phyloP scores from a whole-genome alignment of 2,888 invertebrate species.

The Sepioteuthis lessoniana region DNA sequence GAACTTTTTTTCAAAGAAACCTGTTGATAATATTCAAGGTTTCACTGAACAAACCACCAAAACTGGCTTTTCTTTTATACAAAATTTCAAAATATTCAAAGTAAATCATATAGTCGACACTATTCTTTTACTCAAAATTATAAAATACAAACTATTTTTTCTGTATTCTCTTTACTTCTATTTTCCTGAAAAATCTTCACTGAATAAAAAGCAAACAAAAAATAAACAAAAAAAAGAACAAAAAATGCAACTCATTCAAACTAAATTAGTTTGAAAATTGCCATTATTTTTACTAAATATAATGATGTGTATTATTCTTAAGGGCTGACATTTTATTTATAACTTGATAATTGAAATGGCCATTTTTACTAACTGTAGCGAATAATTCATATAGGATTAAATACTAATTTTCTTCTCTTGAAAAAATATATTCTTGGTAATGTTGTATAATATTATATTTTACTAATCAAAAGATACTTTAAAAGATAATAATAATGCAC shows the following conservation, averaged over 20 bases:
- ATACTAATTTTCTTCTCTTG: neutral
- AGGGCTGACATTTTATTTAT: neutral
- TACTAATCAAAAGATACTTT: neutral
- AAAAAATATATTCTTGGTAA: neutral
- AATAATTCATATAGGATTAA: neutral
- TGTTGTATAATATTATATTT: neutral
- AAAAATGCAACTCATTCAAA: neutral
- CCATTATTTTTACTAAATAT: neutral
- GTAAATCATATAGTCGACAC: neutral
- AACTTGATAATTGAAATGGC: neutral
- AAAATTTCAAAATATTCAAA: neutral
- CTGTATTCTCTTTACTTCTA: neutral
- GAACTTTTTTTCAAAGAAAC: neutral
- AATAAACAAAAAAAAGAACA: neutral
- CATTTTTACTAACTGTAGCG: no score
- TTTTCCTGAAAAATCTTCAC: neutral
- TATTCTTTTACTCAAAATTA: neutral
- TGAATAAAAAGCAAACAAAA: no score
- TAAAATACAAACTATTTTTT: neutral
- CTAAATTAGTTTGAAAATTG: conserved; percentile 5
- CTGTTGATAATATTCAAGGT: neutral
- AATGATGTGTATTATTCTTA: neutral
- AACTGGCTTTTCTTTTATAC: neutral
- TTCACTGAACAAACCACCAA: neutral
- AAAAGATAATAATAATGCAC: neutral